Percentiles rank a stretch among this genome's conserved stretches.
phyloP scores from a whole-genome alignment of 53 echinoderm and acorn worm genomes.

The Crossaster papposus region DNA sequence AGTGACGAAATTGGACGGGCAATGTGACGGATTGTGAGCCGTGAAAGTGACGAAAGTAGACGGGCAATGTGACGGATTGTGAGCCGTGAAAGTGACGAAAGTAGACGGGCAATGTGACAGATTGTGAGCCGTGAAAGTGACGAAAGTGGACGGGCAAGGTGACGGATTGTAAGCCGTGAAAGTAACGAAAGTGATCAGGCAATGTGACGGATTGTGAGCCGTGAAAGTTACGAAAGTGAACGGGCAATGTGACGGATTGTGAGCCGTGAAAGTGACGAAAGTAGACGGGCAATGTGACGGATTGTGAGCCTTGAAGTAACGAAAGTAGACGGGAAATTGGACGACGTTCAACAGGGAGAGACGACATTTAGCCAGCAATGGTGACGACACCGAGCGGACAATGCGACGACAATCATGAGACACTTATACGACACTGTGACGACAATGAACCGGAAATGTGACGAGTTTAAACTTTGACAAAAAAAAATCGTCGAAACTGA shows the following conservation, averaged over 20 bases:
- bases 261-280: too few species aligned
- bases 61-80: background rate
- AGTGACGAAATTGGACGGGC: background rate
- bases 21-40: background rate
- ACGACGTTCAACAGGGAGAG: too few species aligned
- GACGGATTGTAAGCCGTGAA: background rate
- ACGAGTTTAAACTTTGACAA: background rate
- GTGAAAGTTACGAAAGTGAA: background rate
- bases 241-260: background rate
- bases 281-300: background rate
- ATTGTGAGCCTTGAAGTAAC: background rate
- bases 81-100: background rate
- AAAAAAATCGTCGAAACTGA: background rate
- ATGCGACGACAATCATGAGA: too few species aligned
- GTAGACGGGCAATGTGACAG: too few species aligned
- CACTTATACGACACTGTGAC: too few species aligned
- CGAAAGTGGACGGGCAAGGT: background rate
- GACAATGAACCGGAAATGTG: background rate
- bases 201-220: background rate
- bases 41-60: background rate
- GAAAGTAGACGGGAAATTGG: too few species aligned
- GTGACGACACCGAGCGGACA: too few species aligned
- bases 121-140: too few species aligned
- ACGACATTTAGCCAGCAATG: too few species aligned
- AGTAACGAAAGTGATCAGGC: background rate